Conservation (phyloP, 2,113 vertebrate species). For the Rissa tridactyla region DNA sequence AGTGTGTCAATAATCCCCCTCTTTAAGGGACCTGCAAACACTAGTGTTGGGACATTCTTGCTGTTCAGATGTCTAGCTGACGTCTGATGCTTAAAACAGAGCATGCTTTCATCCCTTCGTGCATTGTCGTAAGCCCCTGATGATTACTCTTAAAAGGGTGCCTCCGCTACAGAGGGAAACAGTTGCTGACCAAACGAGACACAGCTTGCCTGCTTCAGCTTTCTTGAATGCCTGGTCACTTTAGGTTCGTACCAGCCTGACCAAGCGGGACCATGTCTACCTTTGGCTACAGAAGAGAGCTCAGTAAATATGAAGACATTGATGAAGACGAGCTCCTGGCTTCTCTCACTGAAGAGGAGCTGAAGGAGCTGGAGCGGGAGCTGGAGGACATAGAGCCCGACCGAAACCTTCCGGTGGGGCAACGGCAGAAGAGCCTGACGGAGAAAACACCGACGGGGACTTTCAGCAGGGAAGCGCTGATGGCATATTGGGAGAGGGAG, state of each 20-base stretch:
- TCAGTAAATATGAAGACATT: conserved; percentile 97
- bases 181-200: conserved; percentile 71
- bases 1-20: conserved; percentile 75
- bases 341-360: conserved; percentile 90
- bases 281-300: conserved; percentile 94
- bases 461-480: conserved; percentile 91
- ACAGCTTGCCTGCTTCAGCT: conserved; percentile 21
- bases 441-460: conserved; percentile 93
- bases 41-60: conserved; percentile 89
- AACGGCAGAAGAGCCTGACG: conserved; percentile 92
- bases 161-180: conserved; percentile 75
- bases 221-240: conserved; percentile 66
- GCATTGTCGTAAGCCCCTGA: conserved; percentile 79
- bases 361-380: conserved; percentile 93
- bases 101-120: conserved; percentile 85
- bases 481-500: conserved; percentile 97
- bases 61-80: conserved; percentile 89
- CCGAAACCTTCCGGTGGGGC: conserved; percentile 86
- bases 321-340: conserved; percentile 97
- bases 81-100: conserved; percentile 90
- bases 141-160: conserved; percentile 87
- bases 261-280: conserved; percentile 84
- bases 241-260: conserved; percentile 48
- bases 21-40: conserved; percentile 78
- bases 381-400: conserved; percentile 92